Base-by-base conservation (phyloP, 1,140 invertebrate species). In the Brachionus rubens region DNA sequence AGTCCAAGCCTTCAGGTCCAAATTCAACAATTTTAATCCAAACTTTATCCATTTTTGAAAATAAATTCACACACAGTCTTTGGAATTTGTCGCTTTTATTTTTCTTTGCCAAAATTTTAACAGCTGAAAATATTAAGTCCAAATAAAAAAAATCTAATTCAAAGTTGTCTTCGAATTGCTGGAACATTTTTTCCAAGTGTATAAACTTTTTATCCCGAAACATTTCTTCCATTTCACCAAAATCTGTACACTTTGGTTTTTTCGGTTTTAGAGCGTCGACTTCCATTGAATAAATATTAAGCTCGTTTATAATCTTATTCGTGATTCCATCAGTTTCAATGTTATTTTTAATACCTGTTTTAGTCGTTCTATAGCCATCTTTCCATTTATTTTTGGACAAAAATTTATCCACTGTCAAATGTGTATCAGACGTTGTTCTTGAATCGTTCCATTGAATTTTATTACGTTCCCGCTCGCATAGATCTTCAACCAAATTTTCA, bases 271-370 rank as follows among this genome's bases (percentile, higher is more conserved):
- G 21, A 19, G 36, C 3, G 14, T 24, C 9, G 36, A 40, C 3
- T 24, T 41, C 30, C 14, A 62, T n/a, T 21, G 56, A 62, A 62
- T 40, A 62, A 62, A 62, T 62, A 62, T 62, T 62, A 6, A 62
- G 36, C 16, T 36, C 19, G 10, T 62, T 41, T 5, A 62, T 40
- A 3, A 62, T 40, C n/a, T 33, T 40, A 21, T 62, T 24, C 7
- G 56, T 40, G 19, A 21, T 36, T 36, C 5, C 30, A 40, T 56
- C 52, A 28, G 14, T 56, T 0, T 62, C 36, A 40, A 19, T 41
- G 5, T 62, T 19, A 9, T 4, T 40, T 41, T 40, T 33, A 36
- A 62, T 40, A 40, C 1, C 9, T 19, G 28, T 21, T 40, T 62
- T 62, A 12, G n/a, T 40, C n/a, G 36, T 62, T 16, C 4, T 62